These are phyloP conservation scores for Umimayanthus chanpuru DNA, from an alignment of 92 coral and sea anemone species.

Conservation along the genomic window DNA sequence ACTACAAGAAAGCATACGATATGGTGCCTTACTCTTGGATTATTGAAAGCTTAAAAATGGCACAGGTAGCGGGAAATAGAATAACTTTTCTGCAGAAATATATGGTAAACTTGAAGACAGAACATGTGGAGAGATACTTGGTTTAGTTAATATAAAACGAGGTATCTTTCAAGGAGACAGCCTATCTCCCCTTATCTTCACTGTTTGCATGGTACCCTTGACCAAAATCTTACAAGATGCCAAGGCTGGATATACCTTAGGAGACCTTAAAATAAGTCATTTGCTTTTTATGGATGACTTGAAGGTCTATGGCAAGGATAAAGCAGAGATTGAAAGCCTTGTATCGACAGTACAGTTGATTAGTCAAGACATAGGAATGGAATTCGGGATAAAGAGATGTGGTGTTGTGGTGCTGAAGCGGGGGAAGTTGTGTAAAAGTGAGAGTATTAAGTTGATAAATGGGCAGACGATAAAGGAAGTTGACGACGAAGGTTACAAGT, in stretches of 20 bases:
- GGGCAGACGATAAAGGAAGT: constrained; percentile 37
- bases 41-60: constrained; percentile 34
- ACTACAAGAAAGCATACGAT: constrained; percentile 54
- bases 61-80: constrained; percentile 47
- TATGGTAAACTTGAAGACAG: constrained; percentile 52
- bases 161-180: constrained; percentile 47
- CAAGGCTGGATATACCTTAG: constrained; percentile 49
- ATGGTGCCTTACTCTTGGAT: constrained; percentile 61
- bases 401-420: constrained; percentile 44
- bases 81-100: constrained; percentile 27
- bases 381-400: constrained; percentile 40
- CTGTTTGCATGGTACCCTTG: constrained; percentile 24
- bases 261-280: constrained; percentile 45
- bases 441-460: constrained; percentile 46
- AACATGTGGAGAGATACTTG: constrained; percentile 25
- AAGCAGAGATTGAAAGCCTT: constrained; percentile 35
- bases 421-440: constrained; percentile 38
- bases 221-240: constrained; percentile 34
- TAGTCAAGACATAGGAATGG: constrained; percentile 42
- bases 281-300: constrained; percentile 53
- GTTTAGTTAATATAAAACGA: constrained; percentile 26
- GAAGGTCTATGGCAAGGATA: constrained; percentile 48
- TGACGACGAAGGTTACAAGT: too few relatives aligned
- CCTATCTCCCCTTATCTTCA: constrained; percentile 15
- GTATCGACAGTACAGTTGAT: constrained; percentile 47